Percentiles rank a stretch among this genome's conserved stretches.
Evolutionary conservation across 2,113 vertebrate genomes (phyloP).

Genomic region (Origma solitaria): DNA sequence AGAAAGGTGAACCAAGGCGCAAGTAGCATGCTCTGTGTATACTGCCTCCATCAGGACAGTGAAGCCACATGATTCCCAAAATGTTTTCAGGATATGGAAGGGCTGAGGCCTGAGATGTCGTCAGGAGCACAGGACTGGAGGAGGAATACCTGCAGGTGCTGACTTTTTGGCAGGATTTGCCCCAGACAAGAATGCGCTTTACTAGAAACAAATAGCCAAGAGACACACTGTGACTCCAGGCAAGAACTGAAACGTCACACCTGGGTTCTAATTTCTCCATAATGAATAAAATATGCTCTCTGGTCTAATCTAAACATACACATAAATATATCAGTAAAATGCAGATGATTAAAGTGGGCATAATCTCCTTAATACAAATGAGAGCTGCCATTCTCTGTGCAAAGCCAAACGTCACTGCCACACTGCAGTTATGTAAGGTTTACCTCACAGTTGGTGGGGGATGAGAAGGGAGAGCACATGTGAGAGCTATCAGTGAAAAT

Average conservation of each 20-base stretch:
- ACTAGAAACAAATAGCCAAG: background rate
- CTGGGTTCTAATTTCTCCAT: background rate
- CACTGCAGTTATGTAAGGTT: background rate
- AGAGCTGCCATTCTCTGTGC: background rate
- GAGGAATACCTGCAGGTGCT: background rate
- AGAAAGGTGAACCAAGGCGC: background rate
- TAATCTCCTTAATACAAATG: background rate
- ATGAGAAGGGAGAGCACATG: fast-evolving
- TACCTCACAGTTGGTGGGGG: background rate
- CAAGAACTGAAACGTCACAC: background rate
- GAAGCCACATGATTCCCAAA: background rate
- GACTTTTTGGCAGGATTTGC: background rate
- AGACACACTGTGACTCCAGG: background rate
- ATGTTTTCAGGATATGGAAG: background rate
- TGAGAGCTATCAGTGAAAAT: background rate
- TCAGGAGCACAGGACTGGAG: background rate
- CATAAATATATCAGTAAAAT: background rate
- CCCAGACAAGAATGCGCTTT: background rate
- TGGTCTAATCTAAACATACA: background rate
- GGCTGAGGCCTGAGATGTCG: background rate
- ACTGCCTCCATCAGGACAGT: background rate
- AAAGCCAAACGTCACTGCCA: background rate
- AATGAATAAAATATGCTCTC: background rate
- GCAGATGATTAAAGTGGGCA: background rate
- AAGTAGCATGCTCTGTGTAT: background rate